phyloP scores from a whole-genome alignment of 53 echinoderm and acorn worm genomes.

The Holothuria scabra region DNA sequence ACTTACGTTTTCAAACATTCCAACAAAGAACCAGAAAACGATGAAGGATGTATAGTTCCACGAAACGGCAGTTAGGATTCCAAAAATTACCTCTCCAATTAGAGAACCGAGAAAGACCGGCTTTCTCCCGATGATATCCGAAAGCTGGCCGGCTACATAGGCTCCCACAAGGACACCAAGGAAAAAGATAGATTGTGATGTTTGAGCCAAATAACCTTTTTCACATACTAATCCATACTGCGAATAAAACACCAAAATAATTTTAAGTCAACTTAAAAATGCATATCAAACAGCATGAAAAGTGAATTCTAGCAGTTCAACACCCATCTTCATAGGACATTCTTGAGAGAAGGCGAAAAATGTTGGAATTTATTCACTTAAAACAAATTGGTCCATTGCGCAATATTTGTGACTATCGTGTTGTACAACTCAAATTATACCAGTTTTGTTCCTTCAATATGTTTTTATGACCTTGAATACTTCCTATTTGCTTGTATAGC shows the following conservation, averaged over 20 bases:
- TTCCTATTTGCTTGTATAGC: too few species aligned
- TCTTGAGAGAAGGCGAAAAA: too few species aligned
- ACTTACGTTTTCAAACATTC: constrained; percentile 78
- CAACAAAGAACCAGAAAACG: constrained; percentile 70
- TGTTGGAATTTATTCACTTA: too few species aligned
- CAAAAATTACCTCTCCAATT: constrained; percentile 56
- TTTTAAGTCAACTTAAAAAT: too few species aligned
- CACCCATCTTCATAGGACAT: too few species aligned
- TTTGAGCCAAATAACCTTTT: constrained; percentile 49
- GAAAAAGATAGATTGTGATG: constrained; percentile 72
- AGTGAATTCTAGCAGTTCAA: too few species aligned
- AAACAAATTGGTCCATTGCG: too few species aligned
- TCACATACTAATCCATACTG: constrained; percentile 84
- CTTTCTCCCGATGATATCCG: constrained; percentile 80
- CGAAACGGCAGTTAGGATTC: constrained; percentile 58
- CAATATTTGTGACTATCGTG: too few species aligned
- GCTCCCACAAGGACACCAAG: constrained; percentile 76
- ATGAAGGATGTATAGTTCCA: constrained; percentile 65
- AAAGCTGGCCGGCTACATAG: constrained; percentile 73
- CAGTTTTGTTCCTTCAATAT: too few species aligned
- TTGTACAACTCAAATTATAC: too few species aligned
- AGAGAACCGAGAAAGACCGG: constrained; percentile 49
- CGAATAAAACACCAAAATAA: not conserved
- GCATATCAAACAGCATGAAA: too few species aligned
- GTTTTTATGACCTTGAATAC: too few species aligned